Evolutionary conservation across 2,888 invertebrate species (phyloP).

Genomic region (Nephrotoma appendiculata): DNA sequence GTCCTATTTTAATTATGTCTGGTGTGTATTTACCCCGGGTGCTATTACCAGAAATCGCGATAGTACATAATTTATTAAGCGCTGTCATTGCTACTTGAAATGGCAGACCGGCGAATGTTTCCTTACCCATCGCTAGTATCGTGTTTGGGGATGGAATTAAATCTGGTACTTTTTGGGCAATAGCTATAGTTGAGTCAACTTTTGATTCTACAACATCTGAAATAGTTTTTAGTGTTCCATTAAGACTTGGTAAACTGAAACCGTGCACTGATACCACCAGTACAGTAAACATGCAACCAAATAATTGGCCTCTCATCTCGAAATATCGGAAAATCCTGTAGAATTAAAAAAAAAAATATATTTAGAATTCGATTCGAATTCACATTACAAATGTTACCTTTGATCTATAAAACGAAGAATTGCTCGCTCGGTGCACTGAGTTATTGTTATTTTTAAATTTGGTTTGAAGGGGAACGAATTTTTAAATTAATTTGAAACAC

Average conservation of each 20-base stretch:
- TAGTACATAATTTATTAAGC: slow-evolving; percentile 15
- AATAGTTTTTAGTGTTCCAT: background rate
- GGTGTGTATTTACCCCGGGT: slow-evolving; percentile 20
- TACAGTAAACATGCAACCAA: background rate
- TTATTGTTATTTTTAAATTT: too few relatives aligned
- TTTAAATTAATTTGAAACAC: too few relatives aligned
- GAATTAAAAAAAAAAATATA: background rate
- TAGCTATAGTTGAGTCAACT: background rate
- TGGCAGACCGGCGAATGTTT: slow-evolving; percentile 10
- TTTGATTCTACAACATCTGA: background rate
- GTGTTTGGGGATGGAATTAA: slow-evolving; percentile 8
- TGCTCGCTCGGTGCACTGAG: background rate
- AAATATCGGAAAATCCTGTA: background rate
- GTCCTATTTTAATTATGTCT: slow-evolving; percentile 21
- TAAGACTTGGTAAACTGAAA: background rate
- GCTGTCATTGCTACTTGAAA: slow-evolving; percentile 6
- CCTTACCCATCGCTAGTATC: slow-evolving; percentile 9
- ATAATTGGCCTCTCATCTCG: background rate
- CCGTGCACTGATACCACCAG: background rate
- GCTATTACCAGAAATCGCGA: slow-evolving; percentile 20
- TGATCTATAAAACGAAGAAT: background rate
- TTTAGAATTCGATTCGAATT: background rate
- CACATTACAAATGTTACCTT: background rate
- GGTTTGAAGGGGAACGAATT: too few relatives aligned
- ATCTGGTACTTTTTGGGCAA: background rate